Evolutionary conservation across 2,888 invertebrate genomes (phyloP).

Genomic region (Polydrusus tereticollis): DNA sequence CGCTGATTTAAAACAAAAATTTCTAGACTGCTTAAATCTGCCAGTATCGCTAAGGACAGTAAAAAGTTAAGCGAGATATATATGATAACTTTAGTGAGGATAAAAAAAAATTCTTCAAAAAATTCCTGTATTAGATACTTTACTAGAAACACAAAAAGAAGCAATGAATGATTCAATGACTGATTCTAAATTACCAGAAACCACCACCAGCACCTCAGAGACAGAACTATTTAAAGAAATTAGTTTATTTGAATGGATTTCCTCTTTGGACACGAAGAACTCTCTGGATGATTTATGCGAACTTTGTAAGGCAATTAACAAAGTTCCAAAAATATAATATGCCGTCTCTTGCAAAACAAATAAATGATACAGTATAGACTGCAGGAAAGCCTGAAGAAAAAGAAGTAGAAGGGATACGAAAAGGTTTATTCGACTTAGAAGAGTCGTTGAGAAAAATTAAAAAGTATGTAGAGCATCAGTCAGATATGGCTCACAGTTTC

Average conservation of each 20-base stretch:
- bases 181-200: constrained; percentile 48
- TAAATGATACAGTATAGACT: constrained; percentile 75
- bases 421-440: constrained; percentile 86
- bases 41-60: too few species aligned
- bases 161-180: too few species aligned
- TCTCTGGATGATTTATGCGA: constrained; percentile 83
- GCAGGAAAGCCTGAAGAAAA: constrained; percentile 76
- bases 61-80: too few species aligned
- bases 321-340: constrained; percentile 57
- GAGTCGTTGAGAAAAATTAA: constrained; percentile 84
- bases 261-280: constrained; percentile 84
- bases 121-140: constrained; percentile 85
- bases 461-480: constrained; percentile 84
- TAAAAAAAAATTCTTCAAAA: constrained; percentile 80
- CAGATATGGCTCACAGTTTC: constrained; percentile 86
- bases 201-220: constrained; percentile 41
- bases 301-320: constrained; percentile 80
- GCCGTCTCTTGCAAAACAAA: constrained; percentile 72
- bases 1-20: too few species aligned
- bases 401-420: constrained; percentile 90
- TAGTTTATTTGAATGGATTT: constrained; percentile 88
- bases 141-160: constrained; percentile 70
- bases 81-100: constrained; percentile 78
- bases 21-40: too few species aligned
- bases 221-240: constrained; percentile 49